Evolutionary conservation across 35 echinoderm and acorn worm genomes (phyloP).

Genomic region (Apostichopus japonicus): DNA sequence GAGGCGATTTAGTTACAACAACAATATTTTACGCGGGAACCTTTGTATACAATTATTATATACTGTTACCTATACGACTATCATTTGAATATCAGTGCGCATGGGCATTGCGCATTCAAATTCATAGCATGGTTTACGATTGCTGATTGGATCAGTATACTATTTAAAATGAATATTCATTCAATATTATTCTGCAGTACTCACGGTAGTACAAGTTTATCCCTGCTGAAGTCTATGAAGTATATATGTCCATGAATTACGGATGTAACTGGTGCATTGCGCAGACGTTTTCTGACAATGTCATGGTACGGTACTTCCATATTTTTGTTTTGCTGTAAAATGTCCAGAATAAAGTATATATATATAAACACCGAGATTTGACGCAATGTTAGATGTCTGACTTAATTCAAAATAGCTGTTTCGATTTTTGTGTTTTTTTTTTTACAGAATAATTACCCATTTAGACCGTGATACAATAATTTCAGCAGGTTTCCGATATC

Average conservation of each 20-base stretch:
- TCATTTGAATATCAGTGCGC: no score
- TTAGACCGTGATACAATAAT: slow-evolving; percentile 5
- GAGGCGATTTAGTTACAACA: no score
- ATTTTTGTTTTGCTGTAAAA: slow-evolving; percentile 28
- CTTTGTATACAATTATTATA: no score
- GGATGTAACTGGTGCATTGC: slow-evolving; percentile 15
- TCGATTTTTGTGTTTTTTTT: no score
- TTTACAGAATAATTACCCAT: slow-evolving; percentile 19
- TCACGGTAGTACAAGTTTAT: slow-evolving; percentile 21
- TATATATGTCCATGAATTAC: slow-evolving; percentile 47
- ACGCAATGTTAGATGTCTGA: neutral
- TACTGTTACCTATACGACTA: no score
- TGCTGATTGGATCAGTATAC: no score
- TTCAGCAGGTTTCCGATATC: neutral
- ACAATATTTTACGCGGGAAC: neutral
- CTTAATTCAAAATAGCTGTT: neutral
- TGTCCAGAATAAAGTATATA: no score
- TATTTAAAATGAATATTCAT: no score
- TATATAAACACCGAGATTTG: neutral
- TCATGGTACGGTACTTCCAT: slow-evolving; percentile 14
- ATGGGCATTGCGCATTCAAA: no score
- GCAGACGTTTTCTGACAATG: slow-evolving; percentile 20
- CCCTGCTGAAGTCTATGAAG: slow-evolving; percentile 45
- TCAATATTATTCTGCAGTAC: no score
- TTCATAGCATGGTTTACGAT: no score